Conservation (phyloP, 2,113 vertebrate species). For the Harpagus bidentatus region DNA sequence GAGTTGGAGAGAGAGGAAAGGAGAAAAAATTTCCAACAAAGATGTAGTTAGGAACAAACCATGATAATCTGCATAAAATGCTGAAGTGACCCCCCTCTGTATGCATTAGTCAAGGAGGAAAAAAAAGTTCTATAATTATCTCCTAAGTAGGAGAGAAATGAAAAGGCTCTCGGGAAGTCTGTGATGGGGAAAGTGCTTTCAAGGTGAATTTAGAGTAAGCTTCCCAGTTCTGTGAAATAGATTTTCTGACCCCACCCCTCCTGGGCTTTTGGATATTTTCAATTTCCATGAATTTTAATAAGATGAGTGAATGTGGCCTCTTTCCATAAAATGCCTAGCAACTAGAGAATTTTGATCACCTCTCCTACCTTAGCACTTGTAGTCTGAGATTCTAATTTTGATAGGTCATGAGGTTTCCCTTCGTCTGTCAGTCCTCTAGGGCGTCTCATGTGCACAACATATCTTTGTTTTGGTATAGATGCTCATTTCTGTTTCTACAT, state of each 20-base stretch:
- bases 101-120: neutral
- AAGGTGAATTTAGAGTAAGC: constrained; percentile 47
- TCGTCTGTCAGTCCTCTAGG: neutral
- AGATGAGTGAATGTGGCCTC: neutral
- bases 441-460: neutral
- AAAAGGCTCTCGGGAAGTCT: constrained; percentile 20
- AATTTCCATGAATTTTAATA: constrained; percentile 55
- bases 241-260: constrained; percentile 25
- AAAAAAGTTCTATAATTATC: constrained; percentile 36
- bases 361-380: neutral
- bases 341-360: neutral
- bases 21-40: neutral
- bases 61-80: constrained; percentile 3
- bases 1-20: neutral
- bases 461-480: neutral
- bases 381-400: neutral
- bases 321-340: constrained; percentile 19
- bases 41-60: neutral
- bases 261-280: constrained; percentile 30
- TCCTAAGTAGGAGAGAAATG: constrained; percentile 28
- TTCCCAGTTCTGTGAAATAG: neutral
- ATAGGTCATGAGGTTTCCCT: neutral
- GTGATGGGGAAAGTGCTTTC: constrained; percentile 19
- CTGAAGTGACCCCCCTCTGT: neutral
- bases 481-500: neutral